Evolutionary conservation across 2,797 vertebrate genomes (phyloP).

Genomic region (Scarus forsteni): DNA sequence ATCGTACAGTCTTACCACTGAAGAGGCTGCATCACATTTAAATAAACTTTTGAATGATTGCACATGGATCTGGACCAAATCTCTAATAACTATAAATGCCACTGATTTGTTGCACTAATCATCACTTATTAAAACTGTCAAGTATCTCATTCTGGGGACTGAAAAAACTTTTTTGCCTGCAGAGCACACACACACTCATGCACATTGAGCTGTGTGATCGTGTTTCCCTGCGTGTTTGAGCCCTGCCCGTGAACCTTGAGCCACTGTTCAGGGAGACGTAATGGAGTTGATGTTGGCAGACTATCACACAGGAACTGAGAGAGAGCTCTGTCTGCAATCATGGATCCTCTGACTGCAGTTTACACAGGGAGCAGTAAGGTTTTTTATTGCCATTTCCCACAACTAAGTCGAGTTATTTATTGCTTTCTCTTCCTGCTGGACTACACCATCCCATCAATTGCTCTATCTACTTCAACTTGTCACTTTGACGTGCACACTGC

Average conservation of each 20-base stretch:
- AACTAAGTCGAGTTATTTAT: not conserved
- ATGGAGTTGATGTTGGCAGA: constrained; percentile 69
- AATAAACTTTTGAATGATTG: constrained; percentile 47
- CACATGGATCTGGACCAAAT: constrained; percentile 1
- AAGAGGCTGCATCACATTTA: constrained; percentile 42
- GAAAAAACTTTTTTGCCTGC: not conserved
- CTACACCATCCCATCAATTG: not conserved
- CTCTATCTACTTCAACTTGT: not conserved
- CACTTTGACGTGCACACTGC: not conserved
- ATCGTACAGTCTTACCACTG: not conserved
- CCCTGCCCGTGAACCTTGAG: constrained; percentile 52
- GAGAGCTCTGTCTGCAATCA: constrained; percentile 44
- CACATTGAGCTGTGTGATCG: constrained; percentile 15
- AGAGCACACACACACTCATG: constrained; percentile 12
- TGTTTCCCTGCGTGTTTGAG: constrained; percentile 34
- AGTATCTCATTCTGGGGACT: constrained; percentile 20
- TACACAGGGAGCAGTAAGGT: not conserved
- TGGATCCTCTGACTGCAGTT: constrained; percentile 30
- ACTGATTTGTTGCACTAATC: constrained; percentile 46
- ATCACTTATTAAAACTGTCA: constrained; percentile 49
- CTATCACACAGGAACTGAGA: constrained; percentile 43
- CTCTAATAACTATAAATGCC: constrained; percentile 34
- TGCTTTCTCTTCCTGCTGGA: not conserved
- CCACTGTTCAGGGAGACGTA: constrained; percentile 57
- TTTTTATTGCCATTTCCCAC: not conserved